These are phyloP conservation scores for Eulemur coronatus DNA, from an alignment of 2,797 vertebrate species.

Conservation along the genomic window DNA sequence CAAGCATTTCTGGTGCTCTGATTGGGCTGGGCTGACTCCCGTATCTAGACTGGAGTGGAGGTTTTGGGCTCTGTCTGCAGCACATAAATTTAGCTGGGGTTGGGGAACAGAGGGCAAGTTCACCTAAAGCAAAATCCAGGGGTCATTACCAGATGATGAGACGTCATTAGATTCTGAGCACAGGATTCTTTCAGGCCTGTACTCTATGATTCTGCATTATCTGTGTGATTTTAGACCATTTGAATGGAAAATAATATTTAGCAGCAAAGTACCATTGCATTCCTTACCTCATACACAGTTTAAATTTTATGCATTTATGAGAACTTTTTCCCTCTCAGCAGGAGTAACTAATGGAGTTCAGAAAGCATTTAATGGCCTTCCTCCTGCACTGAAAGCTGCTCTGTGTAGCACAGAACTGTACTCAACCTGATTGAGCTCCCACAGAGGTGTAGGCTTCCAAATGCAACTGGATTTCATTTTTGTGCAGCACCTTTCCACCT, in stretches of 20 bases:
- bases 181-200: background rate
- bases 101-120: background rate
- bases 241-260: conserved; percentile 50
- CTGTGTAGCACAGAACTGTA: background rate
- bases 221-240: conserved; percentile 25
- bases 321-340: conserved; percentile 63
- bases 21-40: background rate
- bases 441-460: background rate
- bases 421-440: conserved; percentile 58
- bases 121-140: background rate
- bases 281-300: conserved; percentile 56
- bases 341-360: conserved; percentile 70
- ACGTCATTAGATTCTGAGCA: background rate
- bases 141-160: background rate
- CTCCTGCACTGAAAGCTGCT: conserved; percentile 41
- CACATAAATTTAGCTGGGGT: background rate
- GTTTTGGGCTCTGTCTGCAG: background rate
- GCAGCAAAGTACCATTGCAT: conserved; percentile 11
- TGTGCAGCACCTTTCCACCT: background rate
- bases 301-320: conserved; percentile 66
- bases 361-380: conserved; percentile 62
- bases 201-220: background rate
- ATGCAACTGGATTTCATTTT: conserved; percentile 15
- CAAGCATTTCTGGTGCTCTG: background rate
- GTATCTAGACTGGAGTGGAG: background rate